Base-by-base conservation (phyloP, 2,888 invertebrate genomes). In the Mimumesa dahlbomi region DNA sequence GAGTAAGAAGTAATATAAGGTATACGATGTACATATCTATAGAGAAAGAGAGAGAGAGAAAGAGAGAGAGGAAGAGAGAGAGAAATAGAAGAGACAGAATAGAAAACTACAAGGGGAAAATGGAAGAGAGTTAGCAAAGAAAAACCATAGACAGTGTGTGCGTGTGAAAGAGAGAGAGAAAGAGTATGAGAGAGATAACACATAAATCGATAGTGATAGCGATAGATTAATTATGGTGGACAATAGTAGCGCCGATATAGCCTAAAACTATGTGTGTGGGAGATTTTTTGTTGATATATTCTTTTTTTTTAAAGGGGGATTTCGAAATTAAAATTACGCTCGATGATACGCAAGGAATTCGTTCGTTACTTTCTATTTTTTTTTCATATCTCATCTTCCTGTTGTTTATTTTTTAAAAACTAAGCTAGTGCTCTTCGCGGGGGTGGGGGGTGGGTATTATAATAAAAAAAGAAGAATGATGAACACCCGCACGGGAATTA, bases 191-290 rank as follows among this genome's bases (percentile, higher is more conserved):
- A 58, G 50, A 43, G 36, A 62, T 58, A 66, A 25, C 25, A 7
- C 25, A 25, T 25, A 25, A 69, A 38, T 64, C 58, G 56, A 62
- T 46, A 43, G 34, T 16, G 40, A 40, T 3, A 40, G 14, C 22
- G 68, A 63, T 45, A 70, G 53, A 65, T 25, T 7, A 25, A 25
- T 25, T 25, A 57, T 18, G 46, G 54, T 43, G 59, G 66, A 64
- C 71, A 72, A 68, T 68, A 66, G 65, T 68, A 67, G 74, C 67
- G 65, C 64, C 64, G 58, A 57, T 64, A 71, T 62, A 69, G 66
- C 2, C 29, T 46, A 46, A 46, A 46, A 2, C 14, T 14, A 29
- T 16, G 16, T 29, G 4, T 29, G n/a, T n/a, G n/a, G n/a, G n/a
- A n/a, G n/a, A n/a, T n/a, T n/a, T n/a, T n/a, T n/a, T n/a, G n/a